Conservation (phyloP, 2,113 vertebrate genomes). For the Notechis scutatus region DNA sequence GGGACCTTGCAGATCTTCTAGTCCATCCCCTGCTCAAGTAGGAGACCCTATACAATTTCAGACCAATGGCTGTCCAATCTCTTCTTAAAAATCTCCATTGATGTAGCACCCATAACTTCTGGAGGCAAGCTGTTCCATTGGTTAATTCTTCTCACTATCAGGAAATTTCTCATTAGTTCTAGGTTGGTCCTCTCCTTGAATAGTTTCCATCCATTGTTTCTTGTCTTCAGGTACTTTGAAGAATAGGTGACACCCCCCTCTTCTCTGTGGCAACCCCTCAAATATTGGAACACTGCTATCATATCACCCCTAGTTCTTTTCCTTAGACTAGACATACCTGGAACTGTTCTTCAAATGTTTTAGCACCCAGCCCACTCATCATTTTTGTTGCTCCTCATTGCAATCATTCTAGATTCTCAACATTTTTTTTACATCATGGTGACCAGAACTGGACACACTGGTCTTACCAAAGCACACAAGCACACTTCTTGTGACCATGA, state of each 20-base stretch:
- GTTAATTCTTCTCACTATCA: not conserved
- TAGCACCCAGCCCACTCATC: not conserved
- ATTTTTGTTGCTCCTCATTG: too few species aligned
- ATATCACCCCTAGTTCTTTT: not conserved
- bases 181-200: not conserved
- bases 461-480: too few species aligned
- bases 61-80: not conserved
- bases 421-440: too few species aligned
- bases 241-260: not conserved
- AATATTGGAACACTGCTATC: not conserved
- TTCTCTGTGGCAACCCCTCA: not conserved
- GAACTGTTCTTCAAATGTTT: not conserved
- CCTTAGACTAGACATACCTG: not conserved
- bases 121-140: not conserved
- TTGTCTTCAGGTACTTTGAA: not conserved
- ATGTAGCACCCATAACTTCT: not conserved
- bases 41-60: not conserved
- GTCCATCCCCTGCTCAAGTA: not conserved
- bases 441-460: too few species aligned
- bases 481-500: too few species aligned
- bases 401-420: too few species aligned
- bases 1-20: not conserved
- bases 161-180: not conserved
- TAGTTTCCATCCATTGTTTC: not conserved
- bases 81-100: not conserved